Evolutionary conservation across 2,797 vertebrate genomes (phyloP).

Genomic region (Eulemur coronatus): DNA sequence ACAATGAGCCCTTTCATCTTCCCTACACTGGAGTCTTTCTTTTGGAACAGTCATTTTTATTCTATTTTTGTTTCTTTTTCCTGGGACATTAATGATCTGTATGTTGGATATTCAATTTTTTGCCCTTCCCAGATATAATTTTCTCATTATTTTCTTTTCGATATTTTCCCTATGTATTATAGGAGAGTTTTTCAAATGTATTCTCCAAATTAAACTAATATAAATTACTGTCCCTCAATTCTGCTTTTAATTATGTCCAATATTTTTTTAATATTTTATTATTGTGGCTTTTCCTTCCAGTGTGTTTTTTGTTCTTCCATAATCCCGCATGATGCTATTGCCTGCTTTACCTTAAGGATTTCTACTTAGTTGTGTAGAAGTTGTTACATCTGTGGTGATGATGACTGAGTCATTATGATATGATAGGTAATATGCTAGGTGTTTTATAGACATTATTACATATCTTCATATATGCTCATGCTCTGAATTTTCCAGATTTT

Average conservation of each 20-base stretch:
- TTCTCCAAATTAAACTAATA: neutral
- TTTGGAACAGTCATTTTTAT: neutral
- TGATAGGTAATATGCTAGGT: neutral
- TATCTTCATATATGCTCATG: neutral
- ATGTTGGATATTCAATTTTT: neutral
- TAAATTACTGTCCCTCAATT: neutral
- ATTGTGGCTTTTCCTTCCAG: neutral
- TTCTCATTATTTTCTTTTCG: neutral
- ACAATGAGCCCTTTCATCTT: neutral
- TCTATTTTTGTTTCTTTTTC: neutral
- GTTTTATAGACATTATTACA: neutral
- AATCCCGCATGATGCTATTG: neutral
- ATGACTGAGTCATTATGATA: neutral
- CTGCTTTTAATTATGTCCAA: neutral
- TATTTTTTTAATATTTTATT: neutral
- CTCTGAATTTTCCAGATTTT: neutral
- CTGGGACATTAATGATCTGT: neutral
- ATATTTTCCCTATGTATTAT: neutral
- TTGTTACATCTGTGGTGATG: neutral
- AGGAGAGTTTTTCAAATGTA: neutral
- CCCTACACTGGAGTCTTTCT: neutral
- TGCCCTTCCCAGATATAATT: neutral
- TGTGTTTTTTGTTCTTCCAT: neutral
- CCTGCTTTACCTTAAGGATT: neutral
- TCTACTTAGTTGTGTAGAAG: neutral